These are phyloP conservation scores for Oreochromis mossambicus DNA, from an alignment of 2,797 vertebrate species.

Conservation along the genomic window DNA sequence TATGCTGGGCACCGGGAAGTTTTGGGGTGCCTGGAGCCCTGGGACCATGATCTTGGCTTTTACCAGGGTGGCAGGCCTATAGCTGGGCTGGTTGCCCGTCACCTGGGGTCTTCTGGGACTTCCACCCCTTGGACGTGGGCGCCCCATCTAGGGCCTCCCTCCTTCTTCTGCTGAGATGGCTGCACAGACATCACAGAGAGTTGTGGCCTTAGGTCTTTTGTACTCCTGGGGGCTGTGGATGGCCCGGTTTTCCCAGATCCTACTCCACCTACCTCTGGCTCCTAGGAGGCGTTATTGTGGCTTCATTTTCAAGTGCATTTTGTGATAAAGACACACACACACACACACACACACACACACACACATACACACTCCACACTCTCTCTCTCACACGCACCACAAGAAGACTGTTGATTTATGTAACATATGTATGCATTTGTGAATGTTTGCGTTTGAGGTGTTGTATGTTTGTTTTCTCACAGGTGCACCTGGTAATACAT, in stretches of 20 bases:
- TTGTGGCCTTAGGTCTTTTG: background rate
- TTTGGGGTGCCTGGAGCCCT: background rate
- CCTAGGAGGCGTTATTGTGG: background rate
- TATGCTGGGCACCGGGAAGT: background rate
- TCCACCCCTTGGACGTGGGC: background rate
- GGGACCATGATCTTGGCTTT: background rate
- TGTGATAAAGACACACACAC: background rate
- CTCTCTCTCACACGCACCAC: background rate
- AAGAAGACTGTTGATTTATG: background rate
- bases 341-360: background rate
- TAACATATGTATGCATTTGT: background rate
- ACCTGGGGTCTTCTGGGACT: accelerated
- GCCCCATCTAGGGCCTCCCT: background rate
- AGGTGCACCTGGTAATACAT: background rate
- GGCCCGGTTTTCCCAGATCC: accelerated
- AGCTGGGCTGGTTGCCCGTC: accelerated
- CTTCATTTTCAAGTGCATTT: background rate
- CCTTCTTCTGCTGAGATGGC: background rate
- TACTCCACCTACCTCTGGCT: background rate
- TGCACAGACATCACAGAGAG: background rate
- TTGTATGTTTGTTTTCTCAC: background rate
- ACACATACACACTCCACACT: background rate
- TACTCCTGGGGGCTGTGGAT: background rate
- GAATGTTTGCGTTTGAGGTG: background rate
- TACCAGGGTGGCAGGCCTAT: background rate